These are phyloP conservation scores for Coremacera marginata DNA, from an alignment of 2,888 invertebrate genomes.

Conservation along the genomic window DNA sequence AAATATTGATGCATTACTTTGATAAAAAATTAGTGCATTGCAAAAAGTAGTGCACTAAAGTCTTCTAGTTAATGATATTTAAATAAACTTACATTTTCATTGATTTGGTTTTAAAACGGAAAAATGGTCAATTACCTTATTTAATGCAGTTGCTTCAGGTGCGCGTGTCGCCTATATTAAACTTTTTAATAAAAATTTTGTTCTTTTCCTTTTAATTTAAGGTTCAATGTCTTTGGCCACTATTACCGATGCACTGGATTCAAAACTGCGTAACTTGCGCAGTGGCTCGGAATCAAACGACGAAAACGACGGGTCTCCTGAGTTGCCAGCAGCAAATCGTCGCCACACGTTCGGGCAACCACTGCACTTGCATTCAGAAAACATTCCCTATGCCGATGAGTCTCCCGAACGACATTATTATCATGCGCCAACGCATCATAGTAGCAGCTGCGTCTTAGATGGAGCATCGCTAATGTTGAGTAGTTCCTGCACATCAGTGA, in stretches of 20 bases:
- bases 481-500: conserved; percentile 59
- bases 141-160: too few species aligned
- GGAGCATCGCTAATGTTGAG: conserved; percentile 58
- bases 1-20: too few species aligned
- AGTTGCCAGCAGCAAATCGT: conserved; percentile 61
- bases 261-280: conserved; percentile 82
- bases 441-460: conserved; percentile 50
- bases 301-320: conserved; percentile 69
- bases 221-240: conserved; percentile 87
- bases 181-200: not conserved
- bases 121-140: too few species aligned
- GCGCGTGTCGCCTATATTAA: not conserved
- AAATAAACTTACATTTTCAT: too few species aligned
- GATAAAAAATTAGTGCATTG: too few species aligned
- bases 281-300: conserved; percentile 77
- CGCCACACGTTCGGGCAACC: conserved; percentile 66
- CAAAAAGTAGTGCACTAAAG: too few species aligned
- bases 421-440: conserved; percentile 43
- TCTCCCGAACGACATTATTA: conserved; percentile 72
- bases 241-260: conserved; percentile 87
- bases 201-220: conserved; percentile 62
- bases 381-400: conserved; percentile 81
- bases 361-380: conserved; percentile 70
- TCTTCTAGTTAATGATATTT: too few species aligned
- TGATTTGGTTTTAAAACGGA: too few species aligned